phyloP scores from a whole-genome alignment of 1,140 invertebrate species.

The Eueides isabella region DNA sequence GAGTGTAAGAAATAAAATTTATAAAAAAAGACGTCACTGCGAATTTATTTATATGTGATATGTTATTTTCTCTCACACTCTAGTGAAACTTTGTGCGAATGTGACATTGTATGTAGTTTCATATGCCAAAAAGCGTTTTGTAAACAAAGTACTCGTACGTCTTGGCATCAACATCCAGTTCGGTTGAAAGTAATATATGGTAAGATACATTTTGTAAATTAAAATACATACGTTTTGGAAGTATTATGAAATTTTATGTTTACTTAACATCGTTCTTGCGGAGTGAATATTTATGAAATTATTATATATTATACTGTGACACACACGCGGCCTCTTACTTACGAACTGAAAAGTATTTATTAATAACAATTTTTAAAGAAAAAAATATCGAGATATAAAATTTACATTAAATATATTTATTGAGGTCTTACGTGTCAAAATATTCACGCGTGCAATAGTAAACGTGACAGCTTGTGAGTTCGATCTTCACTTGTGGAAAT shows the following conservation, averaged over 20 bases:
- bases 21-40: neutral
- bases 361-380: too few relatives aligned
- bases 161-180: neutral
- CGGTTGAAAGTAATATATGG: neutral
- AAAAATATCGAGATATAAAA: too few relatives aligned
- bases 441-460: too few relatives aligned
- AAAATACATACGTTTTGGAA: neutral
- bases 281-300: too few relatives aligned
- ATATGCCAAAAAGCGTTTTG: constrained; percentile 2
- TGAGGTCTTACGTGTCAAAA: too few relatives aligned
- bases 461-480: too few relatives aligned
- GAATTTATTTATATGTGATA: neutral
- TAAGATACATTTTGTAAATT: neutral
- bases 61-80: neutral
- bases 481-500: too few relatives aligned
- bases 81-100: neutral
- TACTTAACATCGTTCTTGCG: neutral
- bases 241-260: neutral
- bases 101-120: neutral
- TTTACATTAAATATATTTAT: too few relatives aligned
- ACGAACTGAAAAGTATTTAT: too few relatives aligned
- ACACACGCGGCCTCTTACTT: too few relatives aligned
- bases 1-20: too few relatives aligned
- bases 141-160: neutral
- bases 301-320: too few relatives aligned